These are phyloP conservation scores for Amiota mariae DNA, from an alignment of 2,888 invertebrate species.

Conservation along the genomic window DNA sequence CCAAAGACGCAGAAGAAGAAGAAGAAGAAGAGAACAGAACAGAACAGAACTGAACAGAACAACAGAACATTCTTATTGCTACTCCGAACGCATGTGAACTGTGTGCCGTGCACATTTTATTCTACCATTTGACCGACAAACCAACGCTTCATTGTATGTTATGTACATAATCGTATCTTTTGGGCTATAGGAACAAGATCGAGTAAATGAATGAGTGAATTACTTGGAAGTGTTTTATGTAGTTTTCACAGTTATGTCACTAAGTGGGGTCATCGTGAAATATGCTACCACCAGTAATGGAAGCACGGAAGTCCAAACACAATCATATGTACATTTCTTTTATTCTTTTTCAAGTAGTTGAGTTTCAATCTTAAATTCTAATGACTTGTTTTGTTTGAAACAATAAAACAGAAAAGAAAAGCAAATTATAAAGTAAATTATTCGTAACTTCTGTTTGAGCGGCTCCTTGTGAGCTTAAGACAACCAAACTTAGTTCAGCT, in stretches of 20 bases:
- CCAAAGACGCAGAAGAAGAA: too few species aligned
- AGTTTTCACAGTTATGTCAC: conserved; percentile 61
- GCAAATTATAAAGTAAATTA: neutral
- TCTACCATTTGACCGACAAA: conserved; percentile 7
- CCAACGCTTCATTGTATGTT: neutral
- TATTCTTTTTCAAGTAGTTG: too few species aligned
- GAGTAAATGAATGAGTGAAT: conserved; percentile 18
- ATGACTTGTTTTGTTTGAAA: neutral
- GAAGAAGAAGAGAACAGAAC: too few species aligned
- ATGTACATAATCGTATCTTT: neutral
- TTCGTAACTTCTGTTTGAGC: conserved; percentile 23
- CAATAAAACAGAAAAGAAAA: neutral
- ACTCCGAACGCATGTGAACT: conserved; percentile 1
- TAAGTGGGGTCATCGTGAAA: conserved; percentile 48
- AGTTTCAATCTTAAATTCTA: too few species aligned
- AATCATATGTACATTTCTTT: too few species aligned
- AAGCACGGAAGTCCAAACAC: neutral
- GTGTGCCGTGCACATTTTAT: conserved; percentile 21
- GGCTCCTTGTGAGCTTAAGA: conserved; percentile 2
- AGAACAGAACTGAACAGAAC: too few species aligned
- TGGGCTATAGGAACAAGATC: conserved; percentile 47
- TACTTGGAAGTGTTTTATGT: conserved; percentile 42
- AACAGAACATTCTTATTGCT: too few species aligned
- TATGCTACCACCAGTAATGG: neutral
- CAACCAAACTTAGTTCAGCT: neutral